Base-by-base conservation (phyloP, 2,113 vertebrate species). In the Crocuta crocuta region DNA sequence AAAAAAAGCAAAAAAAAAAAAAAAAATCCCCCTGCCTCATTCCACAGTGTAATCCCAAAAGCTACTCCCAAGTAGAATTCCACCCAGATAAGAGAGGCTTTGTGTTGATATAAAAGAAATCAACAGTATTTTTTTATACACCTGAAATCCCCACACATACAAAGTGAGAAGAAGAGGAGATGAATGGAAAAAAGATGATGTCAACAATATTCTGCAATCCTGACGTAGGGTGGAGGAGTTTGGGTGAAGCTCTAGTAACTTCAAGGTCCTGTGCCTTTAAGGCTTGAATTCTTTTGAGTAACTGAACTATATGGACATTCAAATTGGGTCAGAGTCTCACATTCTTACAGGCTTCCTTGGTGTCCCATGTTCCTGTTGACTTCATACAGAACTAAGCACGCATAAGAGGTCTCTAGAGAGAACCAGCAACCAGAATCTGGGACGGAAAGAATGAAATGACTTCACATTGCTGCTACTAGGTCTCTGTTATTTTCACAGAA, bases 351-450 rank as follows among this genome's bases (percentile, higher is more conserved):
- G 88, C 43, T 97, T 95, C 91, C 93, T 97, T 73, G 63, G 76
- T 70, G 73, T 89, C 92, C 94, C 86, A 16, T 21, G 97, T 71
- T 95, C 93, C 96, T 98, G 82, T 95, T 97, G 97, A 89, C 81
- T 97, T 97, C 94, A 91, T 50, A 95, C 91, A 91, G 79, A 97
- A 93, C 91, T 95, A 96, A 98, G 96, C 95, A 98, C 96, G 92
- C 97, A 94, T 94, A 95, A 96, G 92, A 96, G 74, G 91, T 91
- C 97, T 96, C 96, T 31, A 48, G 95, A 96, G 97, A 83, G 24
- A 94, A 90, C 74, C 82, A 93, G 97, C 76, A 68, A 80, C 95
- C 63, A 91, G 92, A 97, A 97, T 98, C 98, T 97, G 95, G 97
- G 98, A 80, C 98, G 95, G 81, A 96, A 87, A 89, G 97, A 97